Evolutionary conservation across 2,888 invertebrate genomes (phyloP).

Genomic region (Diplolepis rosae): DNA sequence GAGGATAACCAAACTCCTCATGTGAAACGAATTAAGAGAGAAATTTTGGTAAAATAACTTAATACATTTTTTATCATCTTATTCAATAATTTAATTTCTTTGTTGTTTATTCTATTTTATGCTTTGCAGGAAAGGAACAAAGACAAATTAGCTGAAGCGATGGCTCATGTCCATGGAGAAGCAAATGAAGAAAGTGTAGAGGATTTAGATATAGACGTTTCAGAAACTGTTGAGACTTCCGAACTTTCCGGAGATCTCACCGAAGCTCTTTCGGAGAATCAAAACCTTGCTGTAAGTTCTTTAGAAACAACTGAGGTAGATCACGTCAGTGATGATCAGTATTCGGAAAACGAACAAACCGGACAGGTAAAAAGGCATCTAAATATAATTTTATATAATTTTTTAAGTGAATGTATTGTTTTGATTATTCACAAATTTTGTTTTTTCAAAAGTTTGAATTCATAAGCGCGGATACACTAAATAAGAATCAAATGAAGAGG

Average conservation of each 20-base stretch:
- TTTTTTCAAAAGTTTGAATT: neutral
- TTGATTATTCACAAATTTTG: too few relatives aligned
- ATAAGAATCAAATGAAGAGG: neutral
- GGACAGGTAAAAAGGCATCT: slow-evolving; percentile 7
- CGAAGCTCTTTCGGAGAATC: slow-evolving; percentile 29
- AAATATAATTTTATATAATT: neutral
- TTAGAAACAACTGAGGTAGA: slow-evolving; percentile 41
- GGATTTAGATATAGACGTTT: slow-evolving; percentile 62
- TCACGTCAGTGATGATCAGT: slow-evolving; percentile 34
- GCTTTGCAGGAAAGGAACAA: slow-evolving; percentile 45
- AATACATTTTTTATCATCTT: too few relatives aligned
- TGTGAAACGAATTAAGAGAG: neutral
- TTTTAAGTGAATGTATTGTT: neutral
- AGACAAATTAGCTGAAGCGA: slow-evolving; percentile 65
- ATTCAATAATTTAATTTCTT: neutral
- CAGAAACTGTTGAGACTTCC: slow-evolving; percentile 46
- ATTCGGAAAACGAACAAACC: neutral
- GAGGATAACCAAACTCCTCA: slow-evolving; percentile 34
- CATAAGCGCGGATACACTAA: neutral
- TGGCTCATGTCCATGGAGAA: slow-evolving; percentile 67
- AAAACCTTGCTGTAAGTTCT: slow-evolving; percentile 42
- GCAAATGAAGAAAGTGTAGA: slow-evolving; percentile 58
- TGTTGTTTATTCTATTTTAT: neutral
- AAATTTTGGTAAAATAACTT: neutral
- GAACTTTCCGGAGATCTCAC: slow-evolving; percentile 22